A percentile compares a stretch with the other conserved stretches of the same genome.
phyloP scores from a whole-genome alignment of 2,888 invertebrate genomes.

The Ligdia adustata region DNA sequence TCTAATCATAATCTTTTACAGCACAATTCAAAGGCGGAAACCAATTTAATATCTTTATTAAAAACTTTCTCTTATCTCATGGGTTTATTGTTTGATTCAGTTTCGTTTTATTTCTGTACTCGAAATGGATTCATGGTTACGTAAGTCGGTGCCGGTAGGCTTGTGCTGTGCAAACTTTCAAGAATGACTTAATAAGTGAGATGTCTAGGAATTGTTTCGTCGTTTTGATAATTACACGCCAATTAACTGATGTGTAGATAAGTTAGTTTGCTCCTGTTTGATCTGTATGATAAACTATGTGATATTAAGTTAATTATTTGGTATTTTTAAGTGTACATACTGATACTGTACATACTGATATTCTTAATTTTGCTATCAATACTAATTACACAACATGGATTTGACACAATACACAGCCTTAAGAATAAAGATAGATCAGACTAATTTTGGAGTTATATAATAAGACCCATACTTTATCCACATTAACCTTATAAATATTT shows the following conservation, averaged over 20 bases:
- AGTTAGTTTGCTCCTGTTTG: background rate
- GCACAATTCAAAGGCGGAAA: constrained; percentile 26
- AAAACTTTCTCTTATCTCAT: constrained; percentile 32
- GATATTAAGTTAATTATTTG: no score
- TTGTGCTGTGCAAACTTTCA: constrained; percentile 21
- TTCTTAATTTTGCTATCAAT: no score
- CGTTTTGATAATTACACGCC: constrained; percentile 28
- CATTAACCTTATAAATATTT: no score
- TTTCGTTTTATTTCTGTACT: constrained; percentile 31
- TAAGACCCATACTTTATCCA: no score
- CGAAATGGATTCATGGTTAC: constrained; percentile 31
- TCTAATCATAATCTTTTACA: constrained; percentile 21
- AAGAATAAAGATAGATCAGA: no score
- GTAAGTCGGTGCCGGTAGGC: constrained; percentile 21
- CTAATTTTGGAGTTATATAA: no score
- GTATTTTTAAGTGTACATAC: no score
- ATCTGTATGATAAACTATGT: background rate
- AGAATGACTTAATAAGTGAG: constrained; percentile 27
- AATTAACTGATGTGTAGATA: constrained; percentile 10
- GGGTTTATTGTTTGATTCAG: constrained; percentile 30
- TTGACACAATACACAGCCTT: no score
- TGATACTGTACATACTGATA: no score
- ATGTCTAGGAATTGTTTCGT: constrained; percentile 11
- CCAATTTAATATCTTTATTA: constrained; percentile 29
- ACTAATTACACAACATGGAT: no score